A percentile compares a stretch with the other conserved stretches of the same genome.
Conservation (phyloP, 2,888 invertebrate genomes). For the Tuberolachnus salignus region DNA sequence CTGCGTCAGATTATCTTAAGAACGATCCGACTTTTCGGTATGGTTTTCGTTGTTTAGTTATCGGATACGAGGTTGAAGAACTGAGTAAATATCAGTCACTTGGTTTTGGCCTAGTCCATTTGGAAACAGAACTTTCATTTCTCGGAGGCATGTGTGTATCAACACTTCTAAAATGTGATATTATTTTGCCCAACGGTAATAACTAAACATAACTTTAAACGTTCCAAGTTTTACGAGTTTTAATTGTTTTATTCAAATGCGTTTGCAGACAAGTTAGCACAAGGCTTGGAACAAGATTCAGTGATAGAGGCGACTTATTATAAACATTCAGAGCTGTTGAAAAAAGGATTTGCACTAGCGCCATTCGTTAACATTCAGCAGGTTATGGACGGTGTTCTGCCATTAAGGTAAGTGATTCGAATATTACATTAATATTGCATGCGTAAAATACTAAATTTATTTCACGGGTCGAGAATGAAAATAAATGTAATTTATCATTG, state of each 20-base stretch:
- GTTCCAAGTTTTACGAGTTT: neutral
- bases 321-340: slow-evolving; percentile 77
- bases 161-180: slow-evolving; percentile 83
- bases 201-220: neutral
- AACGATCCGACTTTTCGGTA: slow-evolving; percentile 80
- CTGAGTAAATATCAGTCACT: slow-evolving; percentile 35
- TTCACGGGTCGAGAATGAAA: neutral
- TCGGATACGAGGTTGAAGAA: slow-evolving; percentile 79
- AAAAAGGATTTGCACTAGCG: slow-evolving; percentile 87
- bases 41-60: slow-evolving; percentile 80
- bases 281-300: slow-evolving; percentile 70
- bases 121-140: slow-evolving; percentile 89
- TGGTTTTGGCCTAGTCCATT: slow-evolving; percentile 70
- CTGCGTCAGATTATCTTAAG: slow-evolving; percentile 91
- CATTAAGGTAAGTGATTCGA: slow-evolving; percentile 73
- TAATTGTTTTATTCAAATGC: neutral
- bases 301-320: slow-evolving; percentile 64
- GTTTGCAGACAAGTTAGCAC: slow-evolving; percentile 65
- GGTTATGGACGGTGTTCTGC: slow-evolving; percentile 85
- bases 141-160: slow-evolving; percentile 91
- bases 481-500: slow-evolving; percentile 22
- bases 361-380: slow-evolving; percentile 87
- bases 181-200: slow-evolving; percentile 67
- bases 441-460: neutral
- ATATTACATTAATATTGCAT: slow-evolving; percentile 23